phyloP scores from a whole-genome alignment of 2,888 invertebrate species.

The Rhagium mordax region DNA sequence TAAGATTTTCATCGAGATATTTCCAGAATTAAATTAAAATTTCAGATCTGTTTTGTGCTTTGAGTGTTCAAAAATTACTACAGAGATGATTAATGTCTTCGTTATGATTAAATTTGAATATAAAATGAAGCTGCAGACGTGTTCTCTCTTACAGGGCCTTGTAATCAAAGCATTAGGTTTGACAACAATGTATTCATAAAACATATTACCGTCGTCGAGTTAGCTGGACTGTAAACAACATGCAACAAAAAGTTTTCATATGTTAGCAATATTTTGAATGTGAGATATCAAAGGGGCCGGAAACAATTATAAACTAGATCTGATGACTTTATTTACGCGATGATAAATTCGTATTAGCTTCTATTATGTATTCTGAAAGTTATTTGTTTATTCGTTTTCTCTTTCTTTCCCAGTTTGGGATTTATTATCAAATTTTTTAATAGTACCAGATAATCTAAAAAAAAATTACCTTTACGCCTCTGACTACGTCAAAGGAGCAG shows the following conservation, averaged over 20 bases:
- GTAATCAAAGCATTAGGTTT: background rate
- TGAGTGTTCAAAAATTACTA: constrained; percentile 25
- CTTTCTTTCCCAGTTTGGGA: too few species aligned
- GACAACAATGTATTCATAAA: constrained; percentile 5
- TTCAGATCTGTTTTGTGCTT: constrained; percentile 20
- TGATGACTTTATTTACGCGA: background rate
- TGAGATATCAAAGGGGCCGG: too few species aligned
- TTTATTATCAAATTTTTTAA: too few species aligned
- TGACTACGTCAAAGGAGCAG: too few species aligned
- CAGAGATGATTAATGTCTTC: constrained; percentile 28
- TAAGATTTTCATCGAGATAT: constrained; percentile 25
- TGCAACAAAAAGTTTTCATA: background rate
- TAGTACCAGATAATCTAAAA: too few species aligned
- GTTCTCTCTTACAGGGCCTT: background rate
- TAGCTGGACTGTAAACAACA: background rate
- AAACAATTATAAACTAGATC: background rate
- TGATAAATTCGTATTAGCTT: too few species aligned
- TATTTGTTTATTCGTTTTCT: too few species aligned
- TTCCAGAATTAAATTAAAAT: constrained; percentile 31
- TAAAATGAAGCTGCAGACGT: background rate
- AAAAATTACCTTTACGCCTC: too few species aligned
- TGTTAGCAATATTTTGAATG: background rate
- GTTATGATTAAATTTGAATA: constrained; percentile 25
- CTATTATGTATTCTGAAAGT: too few species aligned
- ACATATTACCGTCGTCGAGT: background rate